A percentile compares a stretch with the other conserved stretches of the same genome.
These are phyloP conservation scores for Lithosia quadra DNA, from an alignment of 2,888 invertebrate species.

Conservation along the genomic window DNA sequence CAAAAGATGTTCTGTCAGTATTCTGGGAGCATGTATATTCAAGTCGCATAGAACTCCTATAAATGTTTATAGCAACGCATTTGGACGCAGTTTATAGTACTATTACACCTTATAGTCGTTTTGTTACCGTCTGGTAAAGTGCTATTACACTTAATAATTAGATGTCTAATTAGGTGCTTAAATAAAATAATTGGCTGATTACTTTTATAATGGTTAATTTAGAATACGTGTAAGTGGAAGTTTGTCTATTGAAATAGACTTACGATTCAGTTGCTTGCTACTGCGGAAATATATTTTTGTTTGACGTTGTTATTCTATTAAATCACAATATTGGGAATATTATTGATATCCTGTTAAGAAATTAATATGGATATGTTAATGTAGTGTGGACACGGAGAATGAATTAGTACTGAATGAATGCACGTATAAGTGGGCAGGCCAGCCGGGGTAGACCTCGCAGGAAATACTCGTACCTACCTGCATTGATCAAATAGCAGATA, in stretches of 20 bases:
- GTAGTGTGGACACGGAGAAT: too few relatives aligned
- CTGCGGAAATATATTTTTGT: too few relatives aligned
- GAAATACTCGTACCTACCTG: too few relatives aligned
- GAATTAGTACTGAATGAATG: too few relatives aligned
- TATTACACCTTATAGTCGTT: not conserved
- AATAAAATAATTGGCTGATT: not conserved
- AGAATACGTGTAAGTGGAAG: not conserved
- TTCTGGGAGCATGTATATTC: not conserved
- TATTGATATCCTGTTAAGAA: too few relatives aligned
- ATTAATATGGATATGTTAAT: too few relatives aligned
- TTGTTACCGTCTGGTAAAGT: not conserved
- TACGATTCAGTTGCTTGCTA: too few relatives aligned
- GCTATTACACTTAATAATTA: not conserved
- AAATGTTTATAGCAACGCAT: not conserved
- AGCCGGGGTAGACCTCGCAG: too few relatives aligned
- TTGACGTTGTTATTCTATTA: too few relatives aligned
- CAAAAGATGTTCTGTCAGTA: not conserved
- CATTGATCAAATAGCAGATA: too few relatives aligned
- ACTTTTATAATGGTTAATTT: not conserved
- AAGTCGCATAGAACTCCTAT: slow-evolving; percentile 4
- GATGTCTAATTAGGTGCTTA: not conserved
- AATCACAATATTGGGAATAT: too few relatives aligned
- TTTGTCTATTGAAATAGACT: not conserved
- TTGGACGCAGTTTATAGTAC: not conserved
- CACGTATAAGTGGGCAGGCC: too few relatives aligned